Evolutionary conservation across 2,113 vertebrate species (phyloP).

Genomic region (Cricetomys ansorgei): DNA sequence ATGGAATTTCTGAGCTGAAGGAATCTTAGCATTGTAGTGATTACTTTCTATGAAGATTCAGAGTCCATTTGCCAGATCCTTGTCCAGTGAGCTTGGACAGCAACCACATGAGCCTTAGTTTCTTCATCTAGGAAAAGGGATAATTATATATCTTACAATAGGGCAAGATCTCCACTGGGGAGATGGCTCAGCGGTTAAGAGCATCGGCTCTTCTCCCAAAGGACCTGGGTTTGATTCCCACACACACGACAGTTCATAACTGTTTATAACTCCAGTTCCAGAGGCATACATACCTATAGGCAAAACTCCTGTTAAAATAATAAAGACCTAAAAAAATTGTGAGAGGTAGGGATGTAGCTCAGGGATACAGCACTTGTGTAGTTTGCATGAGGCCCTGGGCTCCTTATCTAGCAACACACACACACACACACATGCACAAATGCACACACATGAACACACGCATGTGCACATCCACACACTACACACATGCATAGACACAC

Average conservation of each 20-base stretch:
- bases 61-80: not conserved
- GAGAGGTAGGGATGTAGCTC: not conserved
- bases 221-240: not conserved
- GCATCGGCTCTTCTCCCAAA: not conserved
- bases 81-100: not conserved
- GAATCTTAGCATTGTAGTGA: not conserved
- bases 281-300: not conserved
- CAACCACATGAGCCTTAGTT: not conserved
- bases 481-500: too few relatives aligned
- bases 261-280: not conserved
- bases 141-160: slow-evolving; percentile 3
- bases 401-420: not conserved
- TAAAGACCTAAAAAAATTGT: not conserved
- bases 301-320: not conserved
- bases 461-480: fast-evolving
- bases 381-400: not conserved
- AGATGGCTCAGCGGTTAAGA: not conserved
- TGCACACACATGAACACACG: not conserved
- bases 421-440: not conserved
- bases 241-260: not conserved
- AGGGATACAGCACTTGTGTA: not conserved
- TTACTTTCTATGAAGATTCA: not conserved
- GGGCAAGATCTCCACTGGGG: too few relatives aligned
- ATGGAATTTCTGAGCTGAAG: not conserved
- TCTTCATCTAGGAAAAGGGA: slow-evolving; percentile 42